Base-by-base conservation (phyloP, 2,113 vertebrate genomes). In the Climacteris rufus region DNA sequence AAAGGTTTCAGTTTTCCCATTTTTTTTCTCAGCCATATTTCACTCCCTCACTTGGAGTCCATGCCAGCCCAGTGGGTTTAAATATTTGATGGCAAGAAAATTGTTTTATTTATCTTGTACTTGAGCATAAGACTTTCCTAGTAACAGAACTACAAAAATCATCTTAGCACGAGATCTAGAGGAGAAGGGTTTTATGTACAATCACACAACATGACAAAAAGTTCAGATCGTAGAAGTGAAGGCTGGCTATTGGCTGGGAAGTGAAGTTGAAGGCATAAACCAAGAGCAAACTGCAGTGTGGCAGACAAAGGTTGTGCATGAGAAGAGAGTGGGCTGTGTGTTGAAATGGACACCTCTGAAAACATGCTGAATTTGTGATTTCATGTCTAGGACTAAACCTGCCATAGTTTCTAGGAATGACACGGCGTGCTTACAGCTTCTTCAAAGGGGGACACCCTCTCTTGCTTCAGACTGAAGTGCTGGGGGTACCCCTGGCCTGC, bases 61-160 rank as follows among this genome's bases (percentile, higher is more conserved):
- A 33, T 70, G 79, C n/a, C 75, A 90, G 94, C 74, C 52, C 50
- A 88, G 61, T 74, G 79, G 77, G 71, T 91, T 97, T 97, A 96
- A 97, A 96, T 97, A 97, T 69, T 88, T 88, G 31, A 96, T 95
- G 64, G 92, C 82, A 96, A 94, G 76, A 97, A 95, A 93, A 91
- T 95, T 54, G 85, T 87, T 96, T 96, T 95, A 74, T 94, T 96
- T 94, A 97, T 59, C 69, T 97, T 89, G 79, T 72, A 93, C 83
- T 61, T 83, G 91, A 93, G 63, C 27, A 4, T 92, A 87, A 92
- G 84, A 96, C 83, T 96, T 94, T 90, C 94, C 72, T 78, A 93
- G 94, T 68, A 90, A 66, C 21, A 13, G 35, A 57, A 83, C 70
- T 81, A 79, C 85, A 80, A 89, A 95, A 96, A 93, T 70, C 6